Base-by-base conservation (phyloP, 2,797 vertebrate species). In the Premnoplex brunnescens region DNA sequence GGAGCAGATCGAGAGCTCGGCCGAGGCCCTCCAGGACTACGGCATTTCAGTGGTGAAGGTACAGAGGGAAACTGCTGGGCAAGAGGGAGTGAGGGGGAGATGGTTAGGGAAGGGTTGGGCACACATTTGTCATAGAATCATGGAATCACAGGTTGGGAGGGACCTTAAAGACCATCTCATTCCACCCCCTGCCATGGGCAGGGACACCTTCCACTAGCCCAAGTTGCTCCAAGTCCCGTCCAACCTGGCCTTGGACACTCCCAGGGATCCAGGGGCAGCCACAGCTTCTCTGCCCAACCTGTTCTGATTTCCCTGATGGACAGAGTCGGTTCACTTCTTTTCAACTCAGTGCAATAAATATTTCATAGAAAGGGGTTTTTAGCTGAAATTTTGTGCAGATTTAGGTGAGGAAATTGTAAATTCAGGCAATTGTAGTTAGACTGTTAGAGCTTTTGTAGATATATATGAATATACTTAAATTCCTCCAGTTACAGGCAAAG, bases 41-140 rank as follows among this genome's bases (percentile, higher is more conserved):
- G 96, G 93, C 14, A 58, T 96, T 71, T 95, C 92, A 0, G 95
- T 96, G 87, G 93, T 91, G 60, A 96, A 93, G 96, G 96, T 96
- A 22, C 59, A 21, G 43, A 27, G 55, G 63, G 41, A 48, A 43
- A 41, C 43, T 90, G 58, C 44, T 67, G 80, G 80, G 19, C 60
- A 56, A 59, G 72, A 19, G 2, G 5, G 60, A 23, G 12, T 1
- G 18, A 67, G 3, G 3, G 30, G 39, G 55, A 27, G 44, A 1
- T 49, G 34, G 43, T 26, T 6, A 34, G 44, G 39, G 67, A 78
- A 58, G 30, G 52, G 39, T 12, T 28, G 28, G 43, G 13, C 52
- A 32, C 13, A 3, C 3, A 1, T 22, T 62, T 89, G 43, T 75
- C 10, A 12, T 21, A 6, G 23, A 28, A 51, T 30, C 8, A 4